Evolutionary conservation across 2,888 invertebrate genomes (phyloP).

Genomic region (Eilema caniola): DNA sequence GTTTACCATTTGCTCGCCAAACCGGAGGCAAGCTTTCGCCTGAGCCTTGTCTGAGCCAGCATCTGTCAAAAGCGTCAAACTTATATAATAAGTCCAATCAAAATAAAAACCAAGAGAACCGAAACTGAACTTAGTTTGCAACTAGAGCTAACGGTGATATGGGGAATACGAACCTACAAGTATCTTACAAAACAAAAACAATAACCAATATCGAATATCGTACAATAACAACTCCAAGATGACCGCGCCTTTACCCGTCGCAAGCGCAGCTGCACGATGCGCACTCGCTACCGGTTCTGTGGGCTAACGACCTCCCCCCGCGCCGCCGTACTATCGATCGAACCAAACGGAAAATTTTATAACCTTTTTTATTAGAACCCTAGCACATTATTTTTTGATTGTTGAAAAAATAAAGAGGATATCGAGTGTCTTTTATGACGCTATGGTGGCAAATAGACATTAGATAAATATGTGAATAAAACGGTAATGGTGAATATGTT

Average conservation of each 20-base stretch:
- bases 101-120: too few relatives aligned
- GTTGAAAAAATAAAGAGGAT: neutral
- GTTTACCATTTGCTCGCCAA: too few relatives aligned
- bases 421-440: neutral
- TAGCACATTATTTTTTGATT: conserved; percentile 17
- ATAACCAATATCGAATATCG: neutral
- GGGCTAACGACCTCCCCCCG: conserved; percentile 76
- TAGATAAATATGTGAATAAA: neutral
- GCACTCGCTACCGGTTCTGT: conserved; percentile 85
- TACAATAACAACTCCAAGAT: conserved; percentile 25
- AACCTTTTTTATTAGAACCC: conserved; percentile 44
- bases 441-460: neutral
- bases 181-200: neutral
- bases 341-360: conserved; percentile 75
- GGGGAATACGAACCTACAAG: too few relatives aligned
- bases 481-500: neutral
- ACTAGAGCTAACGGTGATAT: too few relatives aligned
- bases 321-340: conserved; percentile 60
- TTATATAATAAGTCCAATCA: too few relatives aligned
- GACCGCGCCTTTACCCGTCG: conserved; percentile 61
- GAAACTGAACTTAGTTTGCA: too few relatives aligned
- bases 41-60: too few relatives aligned
- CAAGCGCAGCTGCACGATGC: conserved; percentile 83
- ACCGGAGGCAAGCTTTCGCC: too few relatives aligned
- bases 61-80: too few relatives aligned